Conservation (phyloP, 2,888 invertebrate species). For the Empis livida region DNA sequence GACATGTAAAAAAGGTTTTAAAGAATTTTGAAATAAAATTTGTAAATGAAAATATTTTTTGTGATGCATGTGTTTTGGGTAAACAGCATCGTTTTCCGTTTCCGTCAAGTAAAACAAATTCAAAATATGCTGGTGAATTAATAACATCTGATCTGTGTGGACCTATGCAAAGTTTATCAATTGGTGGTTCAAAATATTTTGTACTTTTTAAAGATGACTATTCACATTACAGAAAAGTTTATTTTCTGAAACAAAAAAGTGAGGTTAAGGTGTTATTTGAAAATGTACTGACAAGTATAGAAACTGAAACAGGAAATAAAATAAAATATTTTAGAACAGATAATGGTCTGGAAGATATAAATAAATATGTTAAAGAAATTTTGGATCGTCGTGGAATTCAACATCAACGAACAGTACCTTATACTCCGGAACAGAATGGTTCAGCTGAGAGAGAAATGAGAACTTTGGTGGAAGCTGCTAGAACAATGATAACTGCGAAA, state of each 20-base stretch:
- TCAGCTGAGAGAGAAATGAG: conserved; percentile 11
- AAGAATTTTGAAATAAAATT: not conserved
- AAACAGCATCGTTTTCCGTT: not conserved
- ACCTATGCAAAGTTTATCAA: not conserved
- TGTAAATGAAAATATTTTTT: not conserved
- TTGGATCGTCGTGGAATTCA: conserved; percentile 3
- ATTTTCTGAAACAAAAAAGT: not conserved
- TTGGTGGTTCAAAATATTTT: not conserved
- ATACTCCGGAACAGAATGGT: conserved; percentile 13
- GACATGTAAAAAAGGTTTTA: not conserved
- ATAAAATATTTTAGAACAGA: too few species aligned
- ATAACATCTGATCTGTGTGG: not conserved
- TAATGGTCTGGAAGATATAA: conserved; percentile 6
- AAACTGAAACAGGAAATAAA: too few species aligned
- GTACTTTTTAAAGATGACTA: not conserved
- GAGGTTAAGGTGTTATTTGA: not conserved
- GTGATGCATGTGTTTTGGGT: not conserved
- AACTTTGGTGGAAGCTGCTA: conserved; percentile 12
- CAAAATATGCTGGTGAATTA: not conserved
- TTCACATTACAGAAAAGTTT: not conserved
- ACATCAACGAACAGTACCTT: conserved; percentile 10
- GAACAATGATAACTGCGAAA: conserved; percentile 11
- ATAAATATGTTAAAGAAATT: conserved; percentile 2
- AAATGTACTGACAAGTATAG: too few species aligned
- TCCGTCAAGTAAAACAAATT: not conserved